These are phyloP conservation scores for Anableps anableps DNA, from an alignment of 2,797 vertebrate species.

Conservation along the genomic window DNA sequence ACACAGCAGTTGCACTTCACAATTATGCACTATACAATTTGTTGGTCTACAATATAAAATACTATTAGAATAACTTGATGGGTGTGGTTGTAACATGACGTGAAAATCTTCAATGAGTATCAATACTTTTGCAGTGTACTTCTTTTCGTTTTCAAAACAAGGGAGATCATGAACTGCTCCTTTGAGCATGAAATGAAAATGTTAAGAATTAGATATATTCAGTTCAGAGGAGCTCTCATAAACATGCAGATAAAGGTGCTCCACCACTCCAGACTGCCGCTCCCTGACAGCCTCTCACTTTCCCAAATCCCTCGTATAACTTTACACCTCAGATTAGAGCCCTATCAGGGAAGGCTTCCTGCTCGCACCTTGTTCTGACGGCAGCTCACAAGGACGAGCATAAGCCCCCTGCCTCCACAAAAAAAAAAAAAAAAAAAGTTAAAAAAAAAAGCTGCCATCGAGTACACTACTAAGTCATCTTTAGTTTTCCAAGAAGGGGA, in stretches of 20 bases:
- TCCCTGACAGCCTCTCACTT: conserved; percentile 70
- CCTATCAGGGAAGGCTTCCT: conserved; percentile 69
- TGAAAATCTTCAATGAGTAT: neutral
- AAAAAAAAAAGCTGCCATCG: conserved; percentile 55
- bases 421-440: conserved; percentile 42
- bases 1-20: neutral
- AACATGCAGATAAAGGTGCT: conserved; percentile 12
- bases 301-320: conserved; percentile 71
- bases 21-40: neutral
- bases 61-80: too few species aligned
- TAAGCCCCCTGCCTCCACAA: conserved; percentile 53
- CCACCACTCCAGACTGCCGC: conserved; percentile 30
- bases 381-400: conserved; percentile 64
- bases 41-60: too few species aligned
- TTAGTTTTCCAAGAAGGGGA: conserved; percentile 74
- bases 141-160: neutral
- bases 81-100: neutral
- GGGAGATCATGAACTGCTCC: neutral
- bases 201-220: neutral
- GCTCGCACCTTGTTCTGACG: conserved; percentile 69
- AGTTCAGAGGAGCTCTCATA: neutral
- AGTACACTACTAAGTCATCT: conserved; percentile 59
- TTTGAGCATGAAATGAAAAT: neutral
- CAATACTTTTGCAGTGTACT: neutral
- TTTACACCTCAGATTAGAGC: conserved; percentile 73